Conservation (phyloP, 2,797 vertebrate species). For the Otus scops region DNA sequence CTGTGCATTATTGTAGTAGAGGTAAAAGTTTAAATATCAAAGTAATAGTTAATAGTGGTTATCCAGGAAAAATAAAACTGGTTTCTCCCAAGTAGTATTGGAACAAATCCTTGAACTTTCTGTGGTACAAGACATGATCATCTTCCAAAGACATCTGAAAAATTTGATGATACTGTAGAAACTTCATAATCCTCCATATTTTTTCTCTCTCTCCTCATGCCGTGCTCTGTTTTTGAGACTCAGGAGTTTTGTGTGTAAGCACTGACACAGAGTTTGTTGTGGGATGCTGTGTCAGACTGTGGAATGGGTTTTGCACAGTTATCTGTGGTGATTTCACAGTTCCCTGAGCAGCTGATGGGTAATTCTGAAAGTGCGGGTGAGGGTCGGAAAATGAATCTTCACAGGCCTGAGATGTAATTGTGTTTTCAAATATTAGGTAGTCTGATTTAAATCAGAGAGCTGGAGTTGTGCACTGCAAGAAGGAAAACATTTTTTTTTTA, state of each 20-base stretch:
- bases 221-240: not conserved
- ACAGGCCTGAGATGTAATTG: not conserved
- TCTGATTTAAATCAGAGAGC: not conserved
- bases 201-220: not conserved
- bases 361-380: not conserved
- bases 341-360: not conserved
- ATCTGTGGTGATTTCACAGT: not conserved
- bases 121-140: no score
- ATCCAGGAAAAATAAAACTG: not conserved
- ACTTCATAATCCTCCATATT: not conserved
- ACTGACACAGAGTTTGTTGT: not conserved
- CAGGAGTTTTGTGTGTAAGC: not conserved
- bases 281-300: not conserved
- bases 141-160: not conserved
- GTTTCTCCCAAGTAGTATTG: not conserved
- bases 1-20: fast-evolving
- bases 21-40: not conserved
- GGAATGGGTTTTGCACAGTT: not conserved
- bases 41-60: not conserved
- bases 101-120: not conserved
- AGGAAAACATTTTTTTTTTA: no score
- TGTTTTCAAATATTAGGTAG: not conserved
- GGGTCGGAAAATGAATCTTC: not conserved
- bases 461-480: not conserved
- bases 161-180: not conserved